These are phyloP conservation scores for Agraylea sexmaculata DNA, from an alignment of 1,140 invertebrate species.

Conservation along the genomic window DNA sequence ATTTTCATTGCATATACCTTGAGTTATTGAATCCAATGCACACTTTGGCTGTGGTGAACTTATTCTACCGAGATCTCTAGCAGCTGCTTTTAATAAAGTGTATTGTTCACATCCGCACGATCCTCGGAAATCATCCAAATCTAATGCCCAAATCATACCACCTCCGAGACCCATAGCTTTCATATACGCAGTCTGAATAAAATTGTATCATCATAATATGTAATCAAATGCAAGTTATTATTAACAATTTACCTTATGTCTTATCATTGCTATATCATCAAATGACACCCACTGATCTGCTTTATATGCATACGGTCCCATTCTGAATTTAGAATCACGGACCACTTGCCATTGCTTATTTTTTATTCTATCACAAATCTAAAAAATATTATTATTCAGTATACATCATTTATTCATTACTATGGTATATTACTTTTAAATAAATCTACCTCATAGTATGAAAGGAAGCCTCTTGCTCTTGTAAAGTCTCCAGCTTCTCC, in stretches of 20 bases:
- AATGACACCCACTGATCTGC: constrained; percentile 78
- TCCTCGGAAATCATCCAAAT: constrained; percentile 60
- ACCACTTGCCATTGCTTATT: constrained; percentile 55
- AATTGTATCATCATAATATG: neutral
- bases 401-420: too few species aligned
- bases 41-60: constrained; percentile 26
- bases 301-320: constrained; percentile 62
- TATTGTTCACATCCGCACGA: constrained; percentile 66
- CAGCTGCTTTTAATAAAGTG: constrained; percentile 67
- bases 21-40: constrained; percentile 20
- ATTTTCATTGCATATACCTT: neutral
- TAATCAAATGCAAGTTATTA: too few species aligned
- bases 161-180: constrained; percentile 65
- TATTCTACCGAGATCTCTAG: constrained; percentile 14
- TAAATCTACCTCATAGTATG: constrained; percentile 66
- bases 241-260: constrained; percentile 47
- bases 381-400: too few species aligned
- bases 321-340: constrained; percentile 51
- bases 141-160: constrained; percentile 80
- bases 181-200: constrained; percentile 51
- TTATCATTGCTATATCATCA: constrained; percentile 63
- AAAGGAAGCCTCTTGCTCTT: constrained; percentile 63
- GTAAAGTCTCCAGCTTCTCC: constrained; percentile 71
- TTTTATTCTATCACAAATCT: constrained; percentile 58
- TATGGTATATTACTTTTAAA: neutral